phyloP scores from a whole-genome alignment of 1,140 invertebrate genomes.

The Calycopis cecrops region DNA sequence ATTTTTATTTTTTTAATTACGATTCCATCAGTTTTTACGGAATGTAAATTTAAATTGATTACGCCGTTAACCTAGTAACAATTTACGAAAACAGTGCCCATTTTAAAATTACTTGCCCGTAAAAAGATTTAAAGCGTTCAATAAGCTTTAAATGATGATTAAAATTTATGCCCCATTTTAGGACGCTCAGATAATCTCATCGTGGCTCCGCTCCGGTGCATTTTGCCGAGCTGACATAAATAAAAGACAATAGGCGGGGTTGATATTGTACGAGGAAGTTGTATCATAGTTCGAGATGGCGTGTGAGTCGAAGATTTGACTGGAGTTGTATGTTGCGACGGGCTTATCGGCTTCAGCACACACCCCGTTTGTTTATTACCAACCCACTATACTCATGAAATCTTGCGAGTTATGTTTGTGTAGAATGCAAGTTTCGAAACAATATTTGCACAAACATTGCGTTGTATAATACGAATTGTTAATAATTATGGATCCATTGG shows the following conservation, averaged over 20 bases:
- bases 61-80: no score
- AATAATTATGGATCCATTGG: no score
- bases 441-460: background rate
- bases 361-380: slow-evolving; percentile 59
- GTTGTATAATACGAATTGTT: no score
- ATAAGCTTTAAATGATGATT: slow-evolving; percentile 62
- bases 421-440: slow-evolving; percentile 20
- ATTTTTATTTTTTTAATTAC: no score
- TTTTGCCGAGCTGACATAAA: slow-evolving; percentile 58
- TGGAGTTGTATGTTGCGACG: slow-evolving; percentile 29
- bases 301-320: slow-evolving; percentile 28
- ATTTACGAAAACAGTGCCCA: no score
- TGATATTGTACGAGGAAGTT: slow-evolving; percentile 45
- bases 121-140: slow-evolving; percentile 24
- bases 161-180: slow-evolving; percentile 71
- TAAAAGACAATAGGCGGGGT: slow-evolving; percentile 50
- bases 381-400: slow-evolving; percentile 20
- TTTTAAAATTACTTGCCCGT: no score
- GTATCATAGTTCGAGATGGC: slow-evolving; percentile 36
- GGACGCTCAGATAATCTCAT: slow-evolving; percentile 58
- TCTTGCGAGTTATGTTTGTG: slow-evolving; percentile 22
- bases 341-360: slow-evolving; percentile 62
- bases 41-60: no score
- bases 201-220: slow-evolving; percentile 56
- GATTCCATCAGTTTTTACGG: no score